Percentiles rank a stretch among this genome's conserved stretches.
phyloP scores from a whole-genome alignment of 2,113 vertebrate species.

The Neoarius graeffei region DNA sequence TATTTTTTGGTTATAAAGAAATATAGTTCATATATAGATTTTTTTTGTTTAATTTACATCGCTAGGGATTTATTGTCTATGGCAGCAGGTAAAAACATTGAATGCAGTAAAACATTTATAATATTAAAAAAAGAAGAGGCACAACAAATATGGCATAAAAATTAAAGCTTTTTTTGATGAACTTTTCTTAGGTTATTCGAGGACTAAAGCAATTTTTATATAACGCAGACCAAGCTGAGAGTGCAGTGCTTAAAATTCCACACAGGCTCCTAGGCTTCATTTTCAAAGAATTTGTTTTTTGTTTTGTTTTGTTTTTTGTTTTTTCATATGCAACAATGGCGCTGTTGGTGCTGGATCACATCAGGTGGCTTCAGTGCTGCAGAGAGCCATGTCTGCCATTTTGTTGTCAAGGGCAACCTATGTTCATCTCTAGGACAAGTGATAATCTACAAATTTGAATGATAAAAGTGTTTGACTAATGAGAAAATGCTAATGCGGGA shows the following conservation, averaged over 20 bases:
- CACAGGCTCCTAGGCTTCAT: neutral
- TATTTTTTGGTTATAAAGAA: too few species aligned
- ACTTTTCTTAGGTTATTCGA: neutral
- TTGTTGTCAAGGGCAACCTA: conserved; percentile 59
- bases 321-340: conserved; percentile 1
- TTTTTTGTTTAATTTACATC: neutral
- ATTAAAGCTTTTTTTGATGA: neutral
- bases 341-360: conserved; percentile 20
- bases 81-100: neutral
- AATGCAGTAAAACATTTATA: neutral
- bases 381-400: conserved; percentile 30
- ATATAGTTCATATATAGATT: neutral
- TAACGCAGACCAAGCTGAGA: neutral
- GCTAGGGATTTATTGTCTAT: neutral
- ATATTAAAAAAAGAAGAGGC: neutral
- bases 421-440: conserved; percentile 52
- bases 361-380: conserved; percentile 28
- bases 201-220: neutral
- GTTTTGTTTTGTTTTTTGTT: too few species aligned
- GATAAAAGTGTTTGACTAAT: conserved; percentile 69
- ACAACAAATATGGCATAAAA: neutral
- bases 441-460: conserved; percentile 68
- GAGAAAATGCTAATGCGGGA: conserved; percentile 72
- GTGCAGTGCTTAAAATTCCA: conserved; percentile 2
- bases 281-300: neutral